Evolutionary conservation across 2,797 vertebrate species (phyloP), one percentile per base, ranked within the genome.

Genomic region (Columba guinea): DNA sequence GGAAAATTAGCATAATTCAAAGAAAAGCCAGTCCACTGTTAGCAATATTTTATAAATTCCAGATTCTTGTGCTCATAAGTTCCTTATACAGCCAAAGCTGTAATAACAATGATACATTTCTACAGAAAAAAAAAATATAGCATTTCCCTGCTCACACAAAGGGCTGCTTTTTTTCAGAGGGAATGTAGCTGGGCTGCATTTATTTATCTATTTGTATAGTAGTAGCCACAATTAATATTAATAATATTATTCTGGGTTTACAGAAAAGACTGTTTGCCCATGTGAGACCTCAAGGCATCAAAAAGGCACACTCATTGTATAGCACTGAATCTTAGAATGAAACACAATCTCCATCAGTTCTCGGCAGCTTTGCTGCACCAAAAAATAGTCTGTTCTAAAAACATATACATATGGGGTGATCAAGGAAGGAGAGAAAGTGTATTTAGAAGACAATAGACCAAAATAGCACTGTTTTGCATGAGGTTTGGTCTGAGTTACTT

Each of bases 211-310:
- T 79, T 86, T 81, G 48, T 51, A 63, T 19, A 82, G 32, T 6
- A 46, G 73, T 49, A 93, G 62, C 49, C 53, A 88, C 73, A 90
- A 94, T 89, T 86, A 94, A 96, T 75, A 90, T 65, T 21, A 49
- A 60, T 37, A 92, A 81, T 59, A 71, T 69, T 87, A 53, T 19
- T 26, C 14, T 49, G 19, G 41, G 70, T 82, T 88, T 84, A 63
- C 19, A 82, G 70, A 91, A 76, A 37, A 78, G 14, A 73, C 48
- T 63, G 53, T 35, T 91, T 53, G 76, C 70, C 78, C n/a, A 69
- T 16, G 22, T 3, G 3, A 77, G 49, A 80, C 20, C 55, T 76
- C 37, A 76, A 30, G 17, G 48, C 39, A 86, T 88, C 52, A 89
- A 24, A 65, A 86, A 77, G 60, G 6, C 13, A 81, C 14, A 14